A percentile compares a stretch with the other conserved stretches of the same genome.
phyloP scores from a whole-genome alignment of 2,797 vertebrate genomes.

The Erpetoichthys calabaricus region DNA sequence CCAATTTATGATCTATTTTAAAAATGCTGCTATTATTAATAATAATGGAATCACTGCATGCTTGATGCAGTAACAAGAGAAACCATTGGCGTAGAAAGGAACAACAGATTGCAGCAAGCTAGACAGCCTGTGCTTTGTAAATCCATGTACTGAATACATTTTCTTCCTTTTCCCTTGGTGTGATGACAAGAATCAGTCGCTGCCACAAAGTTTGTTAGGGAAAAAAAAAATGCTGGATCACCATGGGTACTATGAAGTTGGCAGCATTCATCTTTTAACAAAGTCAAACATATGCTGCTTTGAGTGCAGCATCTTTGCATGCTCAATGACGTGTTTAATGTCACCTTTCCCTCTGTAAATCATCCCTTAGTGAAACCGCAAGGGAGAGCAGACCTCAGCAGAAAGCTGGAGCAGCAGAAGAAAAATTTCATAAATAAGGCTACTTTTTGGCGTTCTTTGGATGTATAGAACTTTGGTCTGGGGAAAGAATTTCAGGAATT shows the following conservation, averaged over 20 bases:
- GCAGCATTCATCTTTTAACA: conserved; percentile 40
- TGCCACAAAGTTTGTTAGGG: neutral
- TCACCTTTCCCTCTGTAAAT: conserved; percentile 48
- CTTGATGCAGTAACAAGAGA: no score
- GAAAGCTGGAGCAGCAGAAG: conserved; percentile 34
- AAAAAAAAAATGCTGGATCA: conserved; percentile 24
- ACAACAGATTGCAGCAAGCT: conserved; percentile 30
- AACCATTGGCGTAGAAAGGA: conserved; percentile 22
- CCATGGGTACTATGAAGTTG: conserved; percentile 30
- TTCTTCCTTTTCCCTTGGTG: conserved; percentile 34
- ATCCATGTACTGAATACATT: conserved; percentile 35
- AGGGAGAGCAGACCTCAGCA: conserved; percentile 36
- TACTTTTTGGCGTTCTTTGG: conserved; percentile 15
- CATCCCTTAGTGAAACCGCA: conserved; percentile 40
- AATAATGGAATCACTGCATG: neutral
- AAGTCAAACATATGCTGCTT: conserved; percentile 45
- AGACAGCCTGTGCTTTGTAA: conserved; percentile 34
- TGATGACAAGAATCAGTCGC: conserved; percentile 28
- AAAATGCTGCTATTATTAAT: neutral
- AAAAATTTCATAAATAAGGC: conserved; percentile 38
- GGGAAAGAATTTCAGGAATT: no score
- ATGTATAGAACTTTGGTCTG: no score
- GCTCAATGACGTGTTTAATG: conserved; percentile 49
- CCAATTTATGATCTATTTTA: neutral
- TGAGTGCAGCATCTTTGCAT: conserved; percentile 46